Conservation (phyloP, 2,113 vertebrate genomes). For the Spheniscus mendiculus region DNA sequence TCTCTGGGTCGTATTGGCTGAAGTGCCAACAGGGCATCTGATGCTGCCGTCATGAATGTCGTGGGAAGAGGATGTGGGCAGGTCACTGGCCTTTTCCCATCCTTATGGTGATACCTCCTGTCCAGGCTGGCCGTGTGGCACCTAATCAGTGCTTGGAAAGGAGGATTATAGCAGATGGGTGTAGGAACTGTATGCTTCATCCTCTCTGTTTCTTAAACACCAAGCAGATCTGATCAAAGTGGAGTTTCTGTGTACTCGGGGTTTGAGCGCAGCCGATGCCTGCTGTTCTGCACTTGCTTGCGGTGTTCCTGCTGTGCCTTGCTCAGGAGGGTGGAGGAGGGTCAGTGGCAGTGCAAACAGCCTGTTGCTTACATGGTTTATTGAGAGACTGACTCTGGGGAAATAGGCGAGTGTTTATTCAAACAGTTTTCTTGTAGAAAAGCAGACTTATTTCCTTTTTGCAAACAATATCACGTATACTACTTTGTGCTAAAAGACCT, state of each 20-base stretch:
- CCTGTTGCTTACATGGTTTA: neutral
- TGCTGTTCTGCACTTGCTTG: neutral
- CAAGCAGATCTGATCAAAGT: neutral
- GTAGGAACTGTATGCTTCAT: neutral
- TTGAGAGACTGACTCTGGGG: neutral
- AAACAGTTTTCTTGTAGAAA: neutral
- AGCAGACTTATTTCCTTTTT: neutral
- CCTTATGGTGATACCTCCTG: neutral
- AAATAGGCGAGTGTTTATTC: neutral
- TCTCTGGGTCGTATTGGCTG: fast-evolving
- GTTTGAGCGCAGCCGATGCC: neutral
- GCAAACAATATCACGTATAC: neutral
- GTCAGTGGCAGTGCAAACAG: neutral
- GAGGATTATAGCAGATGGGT: neutral
- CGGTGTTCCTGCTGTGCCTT: fast-evolving
- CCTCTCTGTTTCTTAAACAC: neutral
- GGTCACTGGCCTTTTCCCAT: neutral
- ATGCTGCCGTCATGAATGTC: neutral
- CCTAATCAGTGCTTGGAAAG: neutral
- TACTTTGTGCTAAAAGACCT: neutral
- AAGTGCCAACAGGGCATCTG: neutral
- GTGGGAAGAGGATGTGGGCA: neutral
- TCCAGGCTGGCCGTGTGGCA: neutral
- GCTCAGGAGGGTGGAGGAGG: neutral
- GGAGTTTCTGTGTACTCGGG: fast-evolving